Base-by-base conservation (phyloP, 2,113 vertebrate species). In the Odocoileus virginianus region DNA sequence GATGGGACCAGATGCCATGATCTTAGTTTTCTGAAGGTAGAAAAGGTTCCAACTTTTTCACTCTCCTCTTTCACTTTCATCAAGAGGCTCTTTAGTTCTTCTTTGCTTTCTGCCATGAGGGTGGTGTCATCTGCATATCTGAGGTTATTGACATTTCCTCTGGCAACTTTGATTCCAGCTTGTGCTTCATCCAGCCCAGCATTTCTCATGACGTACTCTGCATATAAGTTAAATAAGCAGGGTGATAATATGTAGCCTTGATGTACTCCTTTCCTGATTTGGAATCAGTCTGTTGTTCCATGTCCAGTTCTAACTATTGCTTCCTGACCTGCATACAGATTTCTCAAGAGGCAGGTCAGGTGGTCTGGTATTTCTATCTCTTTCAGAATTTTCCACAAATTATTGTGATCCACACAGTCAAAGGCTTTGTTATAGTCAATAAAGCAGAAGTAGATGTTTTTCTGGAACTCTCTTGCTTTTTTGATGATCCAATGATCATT, bases 191-290 rank as follows among this genome's bases (percentile, higher is more conserved):
- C 64, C n/a, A 71, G n/a, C 9, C 19, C 64, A 71, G 64, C 9
- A 1, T 23, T 36, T 36, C n/a, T 71, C n/a, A 71, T 36, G n/a
- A 71, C 0, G 1, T 23, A 23, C 0, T 71, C 64, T 36, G 64
- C n/a, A 36, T 36, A 23, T 36, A 36, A 71, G 64, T 71, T 71
- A 71, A 71, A 71, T 23, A 36, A 36, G 19, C 64, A 36, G 19
- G 19, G 19, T 36, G 64, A 36, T 8, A 71, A 71, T 71, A 71
- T 12, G 2, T n/a, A 21, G 64, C 19, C 4, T 36, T 71, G 17
- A 71, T 12, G 5, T 71, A 71, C n/a, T 36, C n/a, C 64, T 71
- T 71, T 36, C 10, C n/a, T 0, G 0, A 71, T 23, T 71, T 36
- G n/a, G n/a, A 71, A 71, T 10, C 64, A 12, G 19, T 71, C 64